Base-by-base conservation (phyloP, 2,888 invertebrate genomes). In the Metalampra italica region DNA sequence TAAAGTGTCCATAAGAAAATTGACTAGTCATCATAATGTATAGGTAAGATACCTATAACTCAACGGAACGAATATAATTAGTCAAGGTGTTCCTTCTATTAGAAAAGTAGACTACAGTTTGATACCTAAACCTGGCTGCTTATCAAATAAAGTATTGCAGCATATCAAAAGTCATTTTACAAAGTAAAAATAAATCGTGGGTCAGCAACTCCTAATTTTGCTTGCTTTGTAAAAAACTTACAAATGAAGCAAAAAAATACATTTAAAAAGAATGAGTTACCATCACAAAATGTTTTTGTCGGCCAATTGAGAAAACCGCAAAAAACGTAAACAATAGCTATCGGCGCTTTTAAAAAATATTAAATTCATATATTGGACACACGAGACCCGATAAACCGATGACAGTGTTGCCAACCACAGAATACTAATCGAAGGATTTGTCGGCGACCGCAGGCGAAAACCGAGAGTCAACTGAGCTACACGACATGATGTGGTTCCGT, bases 401-500 rank as follows among this genome's bases (percentile, higher is more conserved):
- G 78, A 78, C 71, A 73, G 64, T 55, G 59, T 56, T 61, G 62
- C 63, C 69, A 64, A 71, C 80, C 82, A 56, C 80, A 76, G 71
- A 75, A 77, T 80, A 76, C 78, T 80, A 78, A 81, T 76, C 75
- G 75, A 66, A 66, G 73, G 77, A 82, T 81, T 82, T 78, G 71
- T 68, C 55, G 57, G 51, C 60, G 57, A 78, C 82, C 81, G 64
- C 82, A 75, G 65, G 63, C 71, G 63, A 64, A 62, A 64, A 60
- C 59, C 62, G 63, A 50, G 30, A 8, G 29, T 51, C 46, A 51
- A 49, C 50, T 42, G 47, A n/a, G 50, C 50, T 58, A 59, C 54
- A 59, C 59, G n/a, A 57, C 53, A 53, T 53, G 48, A 52, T 50
- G 40, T 51, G 51, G 45, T 56, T 11, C 50, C 53, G 52, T 51